A percentile compares a stretch with the other conserved stretches of the same genome.
Conservation (phyloP, 2,888 invertebrate species). For the Malacosoma neustria region DNA sequence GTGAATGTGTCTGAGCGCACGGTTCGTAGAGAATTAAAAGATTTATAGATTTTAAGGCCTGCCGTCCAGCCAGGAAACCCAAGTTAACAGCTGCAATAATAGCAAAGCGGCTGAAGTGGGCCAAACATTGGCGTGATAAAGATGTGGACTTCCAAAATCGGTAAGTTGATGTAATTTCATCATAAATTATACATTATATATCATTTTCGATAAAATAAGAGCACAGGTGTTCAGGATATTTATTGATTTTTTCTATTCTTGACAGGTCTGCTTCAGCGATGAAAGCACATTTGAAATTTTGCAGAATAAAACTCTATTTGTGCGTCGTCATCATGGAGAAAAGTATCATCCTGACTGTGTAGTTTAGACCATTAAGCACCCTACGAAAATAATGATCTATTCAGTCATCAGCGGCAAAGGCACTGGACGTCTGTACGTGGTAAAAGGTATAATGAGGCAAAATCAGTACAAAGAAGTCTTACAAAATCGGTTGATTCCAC, state of each 20-base stretch:
- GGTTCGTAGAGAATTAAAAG: constrained; percentile 4
- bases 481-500: too few species aligned
- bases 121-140: constrained; percentile 4
- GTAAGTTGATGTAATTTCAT: too few species aligned
- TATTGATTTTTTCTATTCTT: not conserved
- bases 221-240: too few species aligned
- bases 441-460: too few species aligned
- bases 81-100: constrained; percentile 7
- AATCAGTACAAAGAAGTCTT: too few species aligned
- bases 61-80: constrained; percentile 5
- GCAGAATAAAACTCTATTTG: too few species aligned
- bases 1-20: constrained; percentile 5
- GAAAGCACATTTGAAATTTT: constrained; percentile 6
- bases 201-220: too few species aligned
- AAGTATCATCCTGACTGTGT: constrained; percentile 4
- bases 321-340: constrained; percentile 4
- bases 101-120: too few species aligned
- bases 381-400: too few species aligned
- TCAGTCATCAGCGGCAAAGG: constrained; percentile 3
- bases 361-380: too few species aligned
- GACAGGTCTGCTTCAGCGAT: constrained; percentile 5
- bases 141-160: constrained; percentile 5
- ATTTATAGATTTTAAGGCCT: constrained; percentile 4
- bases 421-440: constrained; percentile 6
- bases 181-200: too few species aligned